phyloP scores from a whole-genome alignment of 1,140 invertebrate genomes.

The Bombus polaris region DNA sequence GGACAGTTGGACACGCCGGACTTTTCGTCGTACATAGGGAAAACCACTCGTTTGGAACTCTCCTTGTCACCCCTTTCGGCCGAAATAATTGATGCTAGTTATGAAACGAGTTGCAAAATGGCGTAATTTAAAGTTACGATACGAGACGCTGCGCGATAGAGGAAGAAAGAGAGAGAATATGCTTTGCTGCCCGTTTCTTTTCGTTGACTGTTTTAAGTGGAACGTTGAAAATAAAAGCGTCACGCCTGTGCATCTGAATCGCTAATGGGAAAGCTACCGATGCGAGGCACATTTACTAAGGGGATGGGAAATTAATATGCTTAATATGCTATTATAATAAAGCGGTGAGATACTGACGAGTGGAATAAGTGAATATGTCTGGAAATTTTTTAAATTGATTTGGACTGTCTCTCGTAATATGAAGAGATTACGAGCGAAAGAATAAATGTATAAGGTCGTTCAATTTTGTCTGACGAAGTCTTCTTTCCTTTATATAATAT shows the following conservation, averaged over 20 bases:
- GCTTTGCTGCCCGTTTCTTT: slow-evolving; percentile 2
- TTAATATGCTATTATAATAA: background rate
- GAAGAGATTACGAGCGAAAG: too few species aligned
- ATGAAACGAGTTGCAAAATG: slow-evolving; percentile 52
- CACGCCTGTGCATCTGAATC: slow-evolving; percentile 11
- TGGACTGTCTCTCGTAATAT: too few species aligned
- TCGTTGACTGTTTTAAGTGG: slow-evolving; percentile 24
- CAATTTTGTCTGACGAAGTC: background rate
- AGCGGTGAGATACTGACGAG: background rate
- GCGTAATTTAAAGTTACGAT: slow-evolving; percentile 55
- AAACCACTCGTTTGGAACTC: slow-evolving; percentile 51
- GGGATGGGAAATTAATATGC: background rate
- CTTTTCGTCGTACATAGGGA: slow-evolving; percentile 35
- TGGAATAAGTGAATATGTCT: background rate
- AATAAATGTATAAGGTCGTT: background rate
- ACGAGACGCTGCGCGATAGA: background rate
- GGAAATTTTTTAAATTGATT: background rate
- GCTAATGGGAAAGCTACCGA: background rate
- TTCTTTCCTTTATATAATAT: too few species aligned
- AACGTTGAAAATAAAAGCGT: slow-evolving; percentile 33
- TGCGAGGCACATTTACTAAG: background rate
- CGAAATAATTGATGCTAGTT: slow-evolving; percentile 55
- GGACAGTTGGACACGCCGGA: slow-evolving; percentile 35
- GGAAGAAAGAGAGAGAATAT: background rate
- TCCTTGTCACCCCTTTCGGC: slow-evolving; percentile 47